Percentiles rank a stretch among this genome's conserved stretches.
phyloP scores from a whole-genome alignment of 92 coral and sea anemone species.

The Muricea muricata region DNA sequence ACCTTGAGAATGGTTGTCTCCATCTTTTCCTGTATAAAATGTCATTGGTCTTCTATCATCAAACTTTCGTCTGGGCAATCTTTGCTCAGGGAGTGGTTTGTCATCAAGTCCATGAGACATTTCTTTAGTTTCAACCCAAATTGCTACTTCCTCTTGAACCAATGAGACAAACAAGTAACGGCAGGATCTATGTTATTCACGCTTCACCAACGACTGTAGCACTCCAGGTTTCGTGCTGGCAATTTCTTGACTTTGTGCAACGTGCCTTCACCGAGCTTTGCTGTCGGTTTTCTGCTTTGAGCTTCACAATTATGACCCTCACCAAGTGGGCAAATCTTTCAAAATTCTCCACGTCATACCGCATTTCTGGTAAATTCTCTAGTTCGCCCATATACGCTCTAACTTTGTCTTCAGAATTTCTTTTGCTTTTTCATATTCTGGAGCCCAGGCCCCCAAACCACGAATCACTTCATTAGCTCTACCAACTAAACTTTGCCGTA shows the following conservation, averaged over 20 bases:
- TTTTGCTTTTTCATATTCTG: conserved; percentile 62
- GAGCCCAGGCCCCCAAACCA: conserved; percentile 56
- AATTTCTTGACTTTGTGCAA: conserved; percentile 64
- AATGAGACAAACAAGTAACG: conserved; percentile 50
- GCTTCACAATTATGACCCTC: conserved; percentile 62
- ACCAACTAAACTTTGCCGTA: conserved; percentile 64
- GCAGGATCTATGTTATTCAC: conserved; percentile 40
- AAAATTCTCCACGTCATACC: conserved; percentile 44
- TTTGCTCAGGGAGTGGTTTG: not conserved
- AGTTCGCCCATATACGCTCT: too few species aligned
- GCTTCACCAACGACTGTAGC: conserved; percentile 54
- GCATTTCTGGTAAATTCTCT: conserved; percentile 56
- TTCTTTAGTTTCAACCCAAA: conserved; percentile 24
- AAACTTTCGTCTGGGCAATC: not conserved
- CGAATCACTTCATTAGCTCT: conserved; percentile 57
- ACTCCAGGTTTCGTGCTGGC: conserved; percentile 47
- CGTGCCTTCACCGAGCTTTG: conserved; percentile 66
- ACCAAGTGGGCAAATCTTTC: conserved; percentile 69
- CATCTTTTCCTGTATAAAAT: conserved; percentile 11
- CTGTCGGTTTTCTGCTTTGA: conserved; percentile 69
- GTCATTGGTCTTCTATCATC: not conserved
- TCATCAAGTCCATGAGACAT: conserved; percentile 11
- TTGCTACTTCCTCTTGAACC: conserved; percentile 63
- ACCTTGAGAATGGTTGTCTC: not conserved
- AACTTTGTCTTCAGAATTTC: too few species aligned